Conservation (phyloP, 2,888 invertebrate genomes). For the Germaria angustata region DNA sequence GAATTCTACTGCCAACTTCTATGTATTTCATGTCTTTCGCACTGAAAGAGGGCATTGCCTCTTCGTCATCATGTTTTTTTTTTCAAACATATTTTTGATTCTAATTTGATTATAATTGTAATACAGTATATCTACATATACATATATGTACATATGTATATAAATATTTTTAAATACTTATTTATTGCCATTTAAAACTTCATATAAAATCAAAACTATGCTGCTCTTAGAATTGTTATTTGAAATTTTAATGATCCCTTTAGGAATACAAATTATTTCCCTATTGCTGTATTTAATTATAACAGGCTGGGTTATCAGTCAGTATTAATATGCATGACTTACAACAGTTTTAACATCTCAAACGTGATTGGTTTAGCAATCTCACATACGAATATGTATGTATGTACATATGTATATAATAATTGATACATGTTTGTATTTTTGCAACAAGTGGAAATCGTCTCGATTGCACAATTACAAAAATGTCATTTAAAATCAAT, state of each 20-base stretch:
- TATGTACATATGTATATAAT: too few relatives aligned
- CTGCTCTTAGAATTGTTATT: not conserved
- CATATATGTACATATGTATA: too few relatives aligned
- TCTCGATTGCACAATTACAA: conserved; percentile 45
- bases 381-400: too few relatives aligned
- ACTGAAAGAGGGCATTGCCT: too few relatives aligned
- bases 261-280: conserved; percentile 9
- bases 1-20: too few relatives aligned
- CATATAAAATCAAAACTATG: not conserved
- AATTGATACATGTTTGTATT: conserved; percentile 32
- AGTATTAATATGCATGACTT: conserved; percentile 18
- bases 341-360: conserved; percentile 21
- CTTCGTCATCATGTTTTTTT: too few relatives aligned
- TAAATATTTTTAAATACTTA: too few relatives aligned
- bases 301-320: conserved; percentile 15
- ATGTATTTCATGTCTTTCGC: too few relatives aligned
- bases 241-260: conserved; percentile 1
- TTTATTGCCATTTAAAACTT: not conserved
- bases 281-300: not conserved
- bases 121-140: too few relatives aligned
- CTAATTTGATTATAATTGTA: too few relatives aligned
- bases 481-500: conserved; percentile 43
- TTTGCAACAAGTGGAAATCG: conserved; percentile 33
- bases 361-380: conserved; percentile 43
- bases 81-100: too few relatives aligned